A percentile compares a stretch with the other conserved stretches of the same genome.
Conservation (phyloP, 37 sponge, comb jelly and placozoan species). For the Halisarca cf. caerulea region DNA sequence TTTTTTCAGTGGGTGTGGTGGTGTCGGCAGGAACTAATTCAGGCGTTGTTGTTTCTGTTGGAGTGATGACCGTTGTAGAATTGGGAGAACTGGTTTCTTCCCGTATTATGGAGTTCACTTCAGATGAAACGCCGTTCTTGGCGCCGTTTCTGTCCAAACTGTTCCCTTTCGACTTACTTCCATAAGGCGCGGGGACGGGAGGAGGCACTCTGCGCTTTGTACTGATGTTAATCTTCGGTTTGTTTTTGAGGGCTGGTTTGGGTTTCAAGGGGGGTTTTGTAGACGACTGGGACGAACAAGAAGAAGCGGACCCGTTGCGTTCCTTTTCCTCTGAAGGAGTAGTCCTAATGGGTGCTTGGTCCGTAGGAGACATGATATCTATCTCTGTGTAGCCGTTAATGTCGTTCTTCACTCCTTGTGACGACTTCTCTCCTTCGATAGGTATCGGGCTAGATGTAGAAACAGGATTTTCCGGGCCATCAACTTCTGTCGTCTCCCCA, state of each 20-base stretch:
- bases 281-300: not conserved
- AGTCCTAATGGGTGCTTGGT: not conserved
- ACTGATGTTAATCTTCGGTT: not conserved
- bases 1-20: too few species aligned
- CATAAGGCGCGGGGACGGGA: not conserved
- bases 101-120: too few species aligned
- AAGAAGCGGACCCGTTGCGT: not conserved
- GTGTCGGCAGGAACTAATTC: too few species aligned
- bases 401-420: not conserved
- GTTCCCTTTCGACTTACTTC: not conserved
- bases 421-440: not conserved
- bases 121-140: too few species aligned
- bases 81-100: not conserved
- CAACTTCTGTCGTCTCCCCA: not conserved
- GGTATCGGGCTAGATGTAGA: not conserved
- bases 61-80: not conserved
- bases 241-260: slow-evolving; percentile 1
- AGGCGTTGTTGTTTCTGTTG: not conserved
- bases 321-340: not conserved
- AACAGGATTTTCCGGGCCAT: not conserved
- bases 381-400: slow-evolving; percentile 6
- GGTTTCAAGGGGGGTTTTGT: not conserved
- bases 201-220: not conserved
- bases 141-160: too few species aligned
- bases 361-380: not conserved